Evolutionary conservation across 2,113 vertebrate species (phyloP), one percentile per base, ranked within the genome.

Genomic region (Caretta caretta): DNA sequence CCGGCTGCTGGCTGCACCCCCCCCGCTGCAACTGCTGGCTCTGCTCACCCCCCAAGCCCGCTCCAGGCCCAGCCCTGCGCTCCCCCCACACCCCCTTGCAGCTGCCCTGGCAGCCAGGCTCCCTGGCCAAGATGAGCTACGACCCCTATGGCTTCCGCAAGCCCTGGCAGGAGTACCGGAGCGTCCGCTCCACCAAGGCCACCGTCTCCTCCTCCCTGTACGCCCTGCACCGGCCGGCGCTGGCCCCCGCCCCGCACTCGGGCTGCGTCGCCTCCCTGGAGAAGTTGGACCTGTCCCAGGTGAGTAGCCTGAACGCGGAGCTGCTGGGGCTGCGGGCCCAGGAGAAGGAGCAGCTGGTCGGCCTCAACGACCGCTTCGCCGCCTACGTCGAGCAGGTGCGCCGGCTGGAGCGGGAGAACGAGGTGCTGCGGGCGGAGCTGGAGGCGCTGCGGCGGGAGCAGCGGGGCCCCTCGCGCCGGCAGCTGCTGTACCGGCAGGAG

Each of bases 291-390:
- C 95, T 99, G 91, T 90, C 97, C 76, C 98, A 98, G 97, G 95
- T 97, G 89, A 98, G 97, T 93, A 97, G 97, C 80, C 90, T 98
- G 50, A 98, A 98, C 97, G 96, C 98, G 1, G 98, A 99, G 98
- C 97, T 99, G 92, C 98, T 98, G 94, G 98, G 97, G 24, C 94
- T 98, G 82, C 97, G 98, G 35, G 97, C 98, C 54, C 98, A 98
- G 89, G 98, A 99, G 96, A 98, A 97, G 90, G 98, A 98, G 93
- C 98, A 99, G 96, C 98, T 99, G 10, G 98, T 98, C 94, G 98
- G 96, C 80, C 98, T 99, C 80, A 99, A 99, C 57, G 98, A 99
- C 97, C 98, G 98, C 94, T 99, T 99, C 14, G 99, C 98, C 93
- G 98, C 97, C 93, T 99, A 99, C 98, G 98, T 98, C 14, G 98